Evolutionary conservation across 2,113 vertebrate genomes (phyloP), one percentile per base, ranked within the genome.

Genomic region (Spizaetus ornatus): DNA sequence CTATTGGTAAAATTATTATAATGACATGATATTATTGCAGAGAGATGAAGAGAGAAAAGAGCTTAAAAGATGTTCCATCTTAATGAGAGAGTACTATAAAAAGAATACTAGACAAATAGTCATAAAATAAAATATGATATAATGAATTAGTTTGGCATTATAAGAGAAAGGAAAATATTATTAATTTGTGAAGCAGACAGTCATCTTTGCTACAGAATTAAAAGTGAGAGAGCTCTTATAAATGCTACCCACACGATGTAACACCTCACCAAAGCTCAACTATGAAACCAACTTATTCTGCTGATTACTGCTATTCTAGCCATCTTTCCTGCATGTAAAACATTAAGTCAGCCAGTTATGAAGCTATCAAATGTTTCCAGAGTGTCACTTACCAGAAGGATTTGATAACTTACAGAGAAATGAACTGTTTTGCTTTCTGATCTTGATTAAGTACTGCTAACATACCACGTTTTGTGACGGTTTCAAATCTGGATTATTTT

Each of bases 301-400:
- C 97, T 97, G 97, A 98, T 97, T 98, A 95, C 92, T 86, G 94
- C 96, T 97, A 62, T 95, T 97, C 93, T 96, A 88, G 87, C 96
- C 88, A 94, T 93, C 82, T 98, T 98, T 98, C 97, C 97, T 97
- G 96, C 95, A 90, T 95, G 85, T 93, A 97, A 98, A 98, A 85
- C 86, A 94, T 77, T n/a, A 94, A 97, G 95, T 98, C 98, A 98
- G 98, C 98, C 98, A 32, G 72, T 98, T 98, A 77, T 17, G 85
- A 97, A 97, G 97, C 96, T 96, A 96, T 96, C 13, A 6, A 88
- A 69, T 96, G 97, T 98, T 98, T 98, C 98, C 97, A 70, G 96
- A 91, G 29, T 97, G 97, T 98, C 97, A 98, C 97, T 98, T 98
- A 98, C 98, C 97, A 98, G 98, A 98, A 98, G 94, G 77, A 97